Evolutionary conservation across 1,140 invertebrate genomes (phyloP), one percentile per base, ranked within the genome.

Genomic region (Berghia stephanieae): DNA sequence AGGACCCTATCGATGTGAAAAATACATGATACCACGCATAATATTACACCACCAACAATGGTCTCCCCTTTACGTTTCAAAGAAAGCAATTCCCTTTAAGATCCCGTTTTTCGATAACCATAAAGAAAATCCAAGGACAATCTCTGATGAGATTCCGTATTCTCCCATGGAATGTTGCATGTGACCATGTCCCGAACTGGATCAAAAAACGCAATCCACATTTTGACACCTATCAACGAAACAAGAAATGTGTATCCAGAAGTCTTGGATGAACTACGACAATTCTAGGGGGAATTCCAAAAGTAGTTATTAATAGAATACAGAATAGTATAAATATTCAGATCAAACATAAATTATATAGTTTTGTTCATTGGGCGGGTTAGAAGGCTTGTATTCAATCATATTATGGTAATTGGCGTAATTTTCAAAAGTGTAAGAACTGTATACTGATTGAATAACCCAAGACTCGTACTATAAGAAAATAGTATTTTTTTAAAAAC

Each of bases 61-160:
- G 42, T 27, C 16, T 81, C 8, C 79, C 82, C 24, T 82, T 85
- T 78, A 86, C 91, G 73, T 90, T 92, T 77, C 89, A 89, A 83
- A 67, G 91, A 63, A 38, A 90, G 0, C 91, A 92, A 79, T 92
- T 92, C 87, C 90, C 90, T 31, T 49, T 92, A 0, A 81, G 87
- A 75, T 72, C 90, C 2, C 81, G 84, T 3, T 92, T 91, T 84
- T 88, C 90, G 31, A 91, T 92, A 85, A 91, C 91, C 0, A 90
- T 92, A 4, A 92, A 92, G 82, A 92, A 92, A 85, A 80, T 90
- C 5, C 91, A 93, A 85, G 91, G 91, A 18, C 90, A 92, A 83
- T 80, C 87, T 3, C 68, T 88, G 3, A 43, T 75, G 36, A 38
- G 84, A 86, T 34, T 13, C 40, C 87, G 77, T 79, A 3, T 88